A percentile compares a stretch with the other conserved stretches of the same genome.
Evolutionary conservation across 2,113 vertebrate species (phyloP).

Genomic region (Stigmatopora argus): DNA sequence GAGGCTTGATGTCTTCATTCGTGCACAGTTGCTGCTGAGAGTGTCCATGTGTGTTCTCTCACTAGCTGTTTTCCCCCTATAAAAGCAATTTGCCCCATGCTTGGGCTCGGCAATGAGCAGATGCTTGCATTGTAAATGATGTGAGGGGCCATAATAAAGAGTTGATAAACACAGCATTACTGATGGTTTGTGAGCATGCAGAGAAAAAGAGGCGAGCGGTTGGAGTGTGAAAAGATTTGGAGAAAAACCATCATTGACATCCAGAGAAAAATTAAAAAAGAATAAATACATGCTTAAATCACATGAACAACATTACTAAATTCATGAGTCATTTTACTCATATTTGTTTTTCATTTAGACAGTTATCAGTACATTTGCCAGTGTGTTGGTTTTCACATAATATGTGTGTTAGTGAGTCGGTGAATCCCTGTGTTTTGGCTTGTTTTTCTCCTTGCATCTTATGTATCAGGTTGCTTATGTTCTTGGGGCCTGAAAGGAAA

Average conservation of each 20-base stretch:
- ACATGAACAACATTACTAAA: not conserved
- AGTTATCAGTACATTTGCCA: not conserved
- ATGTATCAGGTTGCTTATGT: slow-evolving; percentile 32
- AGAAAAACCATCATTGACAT: not conserved
- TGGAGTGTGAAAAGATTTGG: not conserved
- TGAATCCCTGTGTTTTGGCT: slow-evolving; percentile 12
- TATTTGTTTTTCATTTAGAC: not conserved
- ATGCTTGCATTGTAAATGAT: slow-evolving; percentile 80
- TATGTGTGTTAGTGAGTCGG: not conserved
- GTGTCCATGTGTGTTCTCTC: slow-evolving; percentile 42
- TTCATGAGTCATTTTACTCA: too few species aligned
- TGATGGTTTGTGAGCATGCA: slow-evolving; percentile 64
- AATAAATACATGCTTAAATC: not conserved
- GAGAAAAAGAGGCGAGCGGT: slow-evolving; percentile 13
- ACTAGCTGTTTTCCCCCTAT: slow-evolving; percentile 67
- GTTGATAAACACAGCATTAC: slow-evolving; percentile 80
- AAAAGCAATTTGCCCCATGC: slow-evolving; percentile 81
- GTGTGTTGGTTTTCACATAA: slow-evolving; percentile 19
- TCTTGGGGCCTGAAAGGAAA: slow-evolving; percentile 43
- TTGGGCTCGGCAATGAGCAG: slow-evolving; percentile 73
- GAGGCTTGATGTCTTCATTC: slow-evolving; percentile 64
- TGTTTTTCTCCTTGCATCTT: slow-evolving; percentile 18
- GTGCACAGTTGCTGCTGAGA: slow-evolving; percentile 46
- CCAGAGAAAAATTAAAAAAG: slow-evolving; percentile 6
- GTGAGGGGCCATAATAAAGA: slow-evolving; percentile 74